Evolutionary conservation across 2,888 invertebrate species (phyloP), one percentile per base, ranked within the genome.

Genomic region (Drosophila parthenogenetica): DNA sequence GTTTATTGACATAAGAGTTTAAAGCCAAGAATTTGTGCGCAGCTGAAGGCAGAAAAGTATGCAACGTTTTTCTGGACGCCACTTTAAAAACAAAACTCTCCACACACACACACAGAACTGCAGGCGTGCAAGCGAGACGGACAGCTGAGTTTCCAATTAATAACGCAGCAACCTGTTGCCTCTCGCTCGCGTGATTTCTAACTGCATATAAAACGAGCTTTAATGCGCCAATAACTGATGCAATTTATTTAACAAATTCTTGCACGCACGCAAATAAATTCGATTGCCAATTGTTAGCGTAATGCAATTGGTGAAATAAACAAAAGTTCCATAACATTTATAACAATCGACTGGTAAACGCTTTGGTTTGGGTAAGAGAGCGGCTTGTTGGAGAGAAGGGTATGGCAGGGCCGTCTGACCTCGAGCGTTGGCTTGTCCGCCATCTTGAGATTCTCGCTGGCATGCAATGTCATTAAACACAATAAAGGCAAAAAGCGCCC

Each of bases 391-490:
- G 0, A 14, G 29, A 3, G 46, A 25, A n/a, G n/a, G n/a, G n/a
- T n/a, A 1, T 10, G 11, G 45, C 13, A 14, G 29, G 29, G 14
- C 16, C 16, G 32, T 14, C 10, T n/a, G 40, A 73, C 75, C 73
- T 73, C 60, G 55, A 29, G 45, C 49, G 13, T 16, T 49, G 32
- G 17, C 17, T 17, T 29, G 43, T 50, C 62, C 58, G 63, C 65
- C 69, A 69, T 76, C 68, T 69, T 68, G 39, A 55, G 71, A 58
- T 42, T 46, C 43, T 40, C 40, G 51, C 54, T 69, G 59, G 81
- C 77, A 79, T 81, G 87, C 82, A 73, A 84, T 79, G 87, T 77
- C 82, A 85, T 87, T 87, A 85, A 87, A 81, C 77, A 85, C 64
- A 68, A 62, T 55, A 77, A 78, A 70, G 73, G 69, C 68, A 74